A percentile compares a stretch with the other conserved stretches of the same genome.
phyloP scores from a whole-genome alignment of 2,797 vertebrate species.

The Muraenolepis orangiensis region DNA sequence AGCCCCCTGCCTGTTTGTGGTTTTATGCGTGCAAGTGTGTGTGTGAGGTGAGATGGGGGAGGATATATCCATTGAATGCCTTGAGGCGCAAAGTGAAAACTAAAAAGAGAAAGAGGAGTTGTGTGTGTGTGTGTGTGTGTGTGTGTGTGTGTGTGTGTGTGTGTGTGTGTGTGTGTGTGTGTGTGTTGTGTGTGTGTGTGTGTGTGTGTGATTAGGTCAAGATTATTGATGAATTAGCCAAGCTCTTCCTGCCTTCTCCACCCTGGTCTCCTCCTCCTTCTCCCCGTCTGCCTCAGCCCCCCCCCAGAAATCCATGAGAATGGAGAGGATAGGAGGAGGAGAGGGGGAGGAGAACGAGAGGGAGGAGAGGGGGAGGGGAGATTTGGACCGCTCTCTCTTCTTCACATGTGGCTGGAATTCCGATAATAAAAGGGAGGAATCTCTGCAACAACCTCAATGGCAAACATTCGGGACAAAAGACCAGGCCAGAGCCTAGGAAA shows the following conservation, averaged over 20 bases:
- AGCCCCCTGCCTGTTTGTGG: neutral
- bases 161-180: conserved; percentile 27
- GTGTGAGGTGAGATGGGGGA: conserved; percentile 56
- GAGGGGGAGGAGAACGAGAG: no score
- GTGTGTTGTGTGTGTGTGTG: conserved; percentile 10
- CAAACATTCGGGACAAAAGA: conserved; percentile 57
- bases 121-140: conserved; percentile 36
- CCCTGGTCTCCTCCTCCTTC: conserved; percentile 46
- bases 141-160: conserved; percentile 15
- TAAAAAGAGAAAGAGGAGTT: conserved; percentile 34
- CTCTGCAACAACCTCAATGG: conserved; percentile 47
- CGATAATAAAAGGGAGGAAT: conserved; percentile 59
- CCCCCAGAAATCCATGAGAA: conserved; percentile 68
- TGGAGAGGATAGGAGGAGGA: conserved; percentile 11
- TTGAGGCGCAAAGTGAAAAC: conserved; percentile 59
- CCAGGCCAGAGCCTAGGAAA: conserved; percentile 39
- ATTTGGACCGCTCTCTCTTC: conserved; percentile 42
- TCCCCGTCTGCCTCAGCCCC: conserved; percentile 49
- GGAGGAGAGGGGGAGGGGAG: conserved; percentile 46
- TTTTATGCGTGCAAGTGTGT: conserved; percentile 18
- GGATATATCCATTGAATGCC: conserved; percentile 73
- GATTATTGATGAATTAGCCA: conserved; percentile 79
- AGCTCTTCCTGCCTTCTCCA: conserved; percentile 55
- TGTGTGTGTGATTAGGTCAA: conserved; percentile 69
- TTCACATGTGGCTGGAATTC: conserved; percentile 66